Base-by-base conservation (phyloP, 2,113 vertebrate genomes). In the Chaenogobius annularis region DNA sequence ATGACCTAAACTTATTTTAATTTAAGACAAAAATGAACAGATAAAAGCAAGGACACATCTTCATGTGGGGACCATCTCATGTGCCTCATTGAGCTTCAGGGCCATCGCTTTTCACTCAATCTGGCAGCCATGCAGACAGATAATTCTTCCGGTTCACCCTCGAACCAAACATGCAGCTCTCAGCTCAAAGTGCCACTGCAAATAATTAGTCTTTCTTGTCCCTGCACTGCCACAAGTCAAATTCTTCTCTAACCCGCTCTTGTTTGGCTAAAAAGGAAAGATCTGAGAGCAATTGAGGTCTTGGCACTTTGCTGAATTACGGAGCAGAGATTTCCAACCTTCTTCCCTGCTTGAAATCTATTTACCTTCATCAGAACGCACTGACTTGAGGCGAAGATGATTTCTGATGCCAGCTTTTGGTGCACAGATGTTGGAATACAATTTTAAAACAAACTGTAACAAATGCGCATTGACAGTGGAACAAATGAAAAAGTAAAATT, bases 21-120 rank as follows among this genome's bases (percentile, higher is more conserved):
- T 7, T 54, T 54, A 20, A n/a, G 74, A 72, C 81, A 82, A 85
- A 85, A 59, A 79, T 79, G 61, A 84, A 78, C 69, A 52, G 80
- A 86, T 83, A 80, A 81, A 85, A 83, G 68, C 68, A 10, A 64
- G 44, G 23, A 68, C 35, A 55, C 73, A 64, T 79, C 85, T 89
- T 90, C 82, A 91, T 87, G 88, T 91, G 84, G 84, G 70, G 72
- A 31, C 68, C 85, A 81, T 90, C 83, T 78, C 35, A 62, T 79
- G 67, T 68, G 68, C 66, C 63, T 72, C 75, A 78, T 73, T 79
- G 69, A 68, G 75, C 75, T 82, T 81, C 69, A 68, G 3, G 73
- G 79, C 81, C 69, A 43, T 75, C 70, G 70, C 70, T 78, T 31
- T 59, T 75, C 76, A 44, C 62, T 64, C 40, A 64, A 48, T 56